Evolutionary conservation across 2,113 vertebrate species (phyloP).

Genomic region (Lonchura striata): DNA sequence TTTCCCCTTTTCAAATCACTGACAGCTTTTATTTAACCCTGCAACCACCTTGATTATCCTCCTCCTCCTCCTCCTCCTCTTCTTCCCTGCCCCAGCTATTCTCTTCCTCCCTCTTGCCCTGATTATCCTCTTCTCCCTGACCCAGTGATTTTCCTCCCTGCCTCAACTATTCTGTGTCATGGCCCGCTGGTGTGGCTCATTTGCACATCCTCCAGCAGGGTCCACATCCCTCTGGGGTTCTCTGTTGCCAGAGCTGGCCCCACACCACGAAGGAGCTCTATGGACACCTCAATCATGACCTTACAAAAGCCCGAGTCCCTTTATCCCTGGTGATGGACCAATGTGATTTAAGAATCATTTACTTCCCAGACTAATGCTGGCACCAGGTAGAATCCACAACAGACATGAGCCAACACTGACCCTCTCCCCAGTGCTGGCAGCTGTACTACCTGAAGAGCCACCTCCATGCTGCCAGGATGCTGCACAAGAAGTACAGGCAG

Average conservation of each 20-base stretch:
- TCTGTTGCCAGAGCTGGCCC: neutral
- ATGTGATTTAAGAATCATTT: neutral
- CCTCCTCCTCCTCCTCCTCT: neutral
- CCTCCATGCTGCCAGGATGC: neutral
- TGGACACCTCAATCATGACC: neutral
- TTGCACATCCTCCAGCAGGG: neutral
- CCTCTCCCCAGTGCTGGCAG: neutral
- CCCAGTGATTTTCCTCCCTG: neutral
- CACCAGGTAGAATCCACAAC: neutral
- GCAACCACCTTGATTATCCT: neutral
- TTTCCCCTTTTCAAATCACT: constrained; percentile 24
- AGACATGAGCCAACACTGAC: neutral
- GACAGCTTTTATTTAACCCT: constrained; percentile 40
- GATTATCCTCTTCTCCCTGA: neutral
- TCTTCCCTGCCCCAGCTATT: neutral
- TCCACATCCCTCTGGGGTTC: neutral
- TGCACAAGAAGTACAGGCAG: neutral
- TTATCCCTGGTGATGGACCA: neutral
- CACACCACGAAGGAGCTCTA: neutral
- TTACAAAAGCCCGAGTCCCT: neutral
- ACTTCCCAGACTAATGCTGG: neutral
- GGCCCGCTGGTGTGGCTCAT: neutral
- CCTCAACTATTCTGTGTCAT: neutral
- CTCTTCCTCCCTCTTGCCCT: neutral
- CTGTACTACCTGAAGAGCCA: neutral